phyloP scores from a whole-genome alignment of 2,797 vertebrate species.

The Macropodus opercularis region DNA sequence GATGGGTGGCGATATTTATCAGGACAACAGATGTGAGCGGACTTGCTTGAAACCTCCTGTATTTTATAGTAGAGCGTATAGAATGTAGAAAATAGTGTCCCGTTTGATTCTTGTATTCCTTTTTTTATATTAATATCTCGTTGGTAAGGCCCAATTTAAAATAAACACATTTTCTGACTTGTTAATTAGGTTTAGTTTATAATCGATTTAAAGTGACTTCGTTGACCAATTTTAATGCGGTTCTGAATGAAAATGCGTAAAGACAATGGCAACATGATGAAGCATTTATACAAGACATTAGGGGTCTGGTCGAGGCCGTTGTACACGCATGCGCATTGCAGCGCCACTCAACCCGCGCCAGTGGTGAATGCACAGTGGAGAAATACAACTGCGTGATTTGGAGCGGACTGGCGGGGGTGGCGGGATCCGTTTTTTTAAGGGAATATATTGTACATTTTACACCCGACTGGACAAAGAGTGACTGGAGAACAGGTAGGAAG shows the following conservation, averaged over 20 bases:
- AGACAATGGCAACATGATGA: neutral
- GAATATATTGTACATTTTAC: conserved; percentile 42
- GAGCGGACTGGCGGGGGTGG: conserved; percentile 65
- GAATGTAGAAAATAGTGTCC: neutral
- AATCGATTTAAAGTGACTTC: neutral
- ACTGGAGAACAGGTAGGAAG: conserved; percentile 67
- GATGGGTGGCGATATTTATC: conserved; percentile 15
- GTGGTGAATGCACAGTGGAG: conserved; percentile 58
- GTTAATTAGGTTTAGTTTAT: neutral
- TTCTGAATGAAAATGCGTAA: neutral
- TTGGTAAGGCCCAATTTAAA: neutral
- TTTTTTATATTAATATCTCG: neutral
- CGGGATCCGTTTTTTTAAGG: conserved; percentile 32
- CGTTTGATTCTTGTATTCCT: neutral
- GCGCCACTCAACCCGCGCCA: conserved; percentile 68
- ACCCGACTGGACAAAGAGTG: conserved; percentile 49
- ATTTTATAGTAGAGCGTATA: neutral
- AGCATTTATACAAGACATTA: neutral
- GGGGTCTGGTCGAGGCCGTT: neutral
- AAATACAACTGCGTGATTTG: conserved; percentile 82
- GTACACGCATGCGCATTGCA: conserved; percentile 63
- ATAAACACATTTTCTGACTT: neutral
- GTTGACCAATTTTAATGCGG: too few relatives aligned
- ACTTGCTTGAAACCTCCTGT: neutral
- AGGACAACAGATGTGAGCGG: neutral